Conservation (phyloP, 2,888 invertebrate genomes). For the Pristionchus arcanus region DNA sequence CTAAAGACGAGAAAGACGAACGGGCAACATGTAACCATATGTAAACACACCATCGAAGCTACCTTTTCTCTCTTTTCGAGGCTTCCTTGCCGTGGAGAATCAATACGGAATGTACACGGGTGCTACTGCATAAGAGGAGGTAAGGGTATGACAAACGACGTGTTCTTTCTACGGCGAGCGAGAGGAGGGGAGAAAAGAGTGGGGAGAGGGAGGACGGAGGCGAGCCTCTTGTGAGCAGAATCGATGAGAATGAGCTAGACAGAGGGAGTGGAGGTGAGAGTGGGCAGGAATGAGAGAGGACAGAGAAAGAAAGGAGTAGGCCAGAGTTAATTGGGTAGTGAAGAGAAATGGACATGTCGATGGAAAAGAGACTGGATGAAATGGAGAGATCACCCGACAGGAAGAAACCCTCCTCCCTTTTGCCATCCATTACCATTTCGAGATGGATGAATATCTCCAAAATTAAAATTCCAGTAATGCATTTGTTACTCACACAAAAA, state of each 20-base stretch:
- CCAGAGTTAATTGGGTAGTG: conserved; percentile 42
- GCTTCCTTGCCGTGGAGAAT: background rate
- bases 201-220: conserved; percentile 28
- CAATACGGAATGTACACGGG: background rate
- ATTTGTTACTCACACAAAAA: background rate
- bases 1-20: conserved; percentile 37
- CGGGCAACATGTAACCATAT: conserved; percentile 34
- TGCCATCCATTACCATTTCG: background rate
- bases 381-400: conserved; percentile 9
- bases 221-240: conserved; percentile 38
- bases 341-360: conserved; percentile 36
- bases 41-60: conserved; percentile 24
- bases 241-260: conserved; percentile 46
- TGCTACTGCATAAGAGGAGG: background rate
- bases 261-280: conserved; percentile 43
- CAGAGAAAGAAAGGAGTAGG: conserved; percentile 48
- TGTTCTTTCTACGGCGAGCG: conserved; percentile 6
- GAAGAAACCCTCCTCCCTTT: background rate
- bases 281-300: conserved; percentile 6
- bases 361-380: background rate
- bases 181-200: conserved; percentile 5
- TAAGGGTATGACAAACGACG: conserved; percentile 14
- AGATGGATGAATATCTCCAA: background rate
- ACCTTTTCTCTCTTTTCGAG: background rate
- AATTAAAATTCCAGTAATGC: background rate